These are phyloP conservation scores for Propithecus perrieri DNA, from an alignment of 2,797 vertebrate genomes.

Conservation along the genomic window DNA sequence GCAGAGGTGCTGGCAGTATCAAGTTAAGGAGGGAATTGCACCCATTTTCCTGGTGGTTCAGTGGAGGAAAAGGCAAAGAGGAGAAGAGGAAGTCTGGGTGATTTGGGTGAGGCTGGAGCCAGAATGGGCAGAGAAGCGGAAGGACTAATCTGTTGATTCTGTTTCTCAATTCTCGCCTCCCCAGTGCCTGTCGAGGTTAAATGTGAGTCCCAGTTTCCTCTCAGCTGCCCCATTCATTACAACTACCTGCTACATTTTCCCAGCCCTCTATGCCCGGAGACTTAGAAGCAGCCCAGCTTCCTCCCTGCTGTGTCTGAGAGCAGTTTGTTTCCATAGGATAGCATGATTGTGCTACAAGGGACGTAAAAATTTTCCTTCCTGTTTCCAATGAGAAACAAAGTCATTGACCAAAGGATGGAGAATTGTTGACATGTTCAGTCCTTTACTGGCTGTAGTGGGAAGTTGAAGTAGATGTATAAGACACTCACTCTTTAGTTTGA, in stretches of 20 bases:
- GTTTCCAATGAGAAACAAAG: not conserved
- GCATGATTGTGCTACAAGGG: not conserved
- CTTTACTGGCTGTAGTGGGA: not conserved
- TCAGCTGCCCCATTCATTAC: not conserved
- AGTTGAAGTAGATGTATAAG: not conserved
- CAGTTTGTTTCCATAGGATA: not conserved
- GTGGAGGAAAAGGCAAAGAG: not conserved
- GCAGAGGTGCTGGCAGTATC: not conserved
- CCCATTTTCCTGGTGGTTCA: not conserved
- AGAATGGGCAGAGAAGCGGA: not conserved
- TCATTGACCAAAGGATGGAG: not conserved
- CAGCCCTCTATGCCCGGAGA: not conserved
- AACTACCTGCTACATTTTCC: not conserved
- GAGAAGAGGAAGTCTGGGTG: not conserved
- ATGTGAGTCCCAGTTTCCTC: not conserved
- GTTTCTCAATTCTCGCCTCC: not conserved
- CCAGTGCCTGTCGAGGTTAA: not conserved
- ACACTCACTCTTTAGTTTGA: not conserved
- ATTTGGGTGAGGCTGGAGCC: not conserved
- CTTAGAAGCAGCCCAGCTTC: not conserved
- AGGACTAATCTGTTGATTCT: not conserved
- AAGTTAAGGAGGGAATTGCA: not conserved
- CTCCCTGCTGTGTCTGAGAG: not conserved
- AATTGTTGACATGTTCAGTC: not conserved
- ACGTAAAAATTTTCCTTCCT: not conserved